These are phyloP conservation scores for Acronicta leporina DNA, from an alignment of 2,888 invertebrate genomes.

Conservation along the genomic window DNA sequence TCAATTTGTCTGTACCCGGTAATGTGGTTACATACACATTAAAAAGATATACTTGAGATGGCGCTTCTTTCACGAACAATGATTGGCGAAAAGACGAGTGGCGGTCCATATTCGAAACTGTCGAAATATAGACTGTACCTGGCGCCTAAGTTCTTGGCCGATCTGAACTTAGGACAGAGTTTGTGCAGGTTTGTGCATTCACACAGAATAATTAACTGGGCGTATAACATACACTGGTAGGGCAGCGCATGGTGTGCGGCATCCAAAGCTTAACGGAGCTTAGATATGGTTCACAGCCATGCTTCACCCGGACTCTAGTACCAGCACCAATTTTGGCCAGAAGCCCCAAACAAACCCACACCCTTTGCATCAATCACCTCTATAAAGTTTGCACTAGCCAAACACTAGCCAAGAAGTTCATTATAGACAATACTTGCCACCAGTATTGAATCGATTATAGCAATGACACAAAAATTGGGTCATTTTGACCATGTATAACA, in stretches of 20 bases:
- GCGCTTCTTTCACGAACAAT: no score
- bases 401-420: constrained; percentile 1
- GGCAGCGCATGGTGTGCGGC: no score
- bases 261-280: no score
- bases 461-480: not conserved
- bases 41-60: not conserved
- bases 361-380: not conserved
- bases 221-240: no score
- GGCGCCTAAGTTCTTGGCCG: not conserved
- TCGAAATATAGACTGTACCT: not conserved
- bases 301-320: no score
- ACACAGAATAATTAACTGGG: not conserved
- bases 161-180: not conserved
- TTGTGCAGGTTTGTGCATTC: not conserved
- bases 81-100: not conserved
- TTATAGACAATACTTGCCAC: not conserved
- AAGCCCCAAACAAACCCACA: no score
- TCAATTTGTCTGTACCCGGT: constrained; percentile 2
- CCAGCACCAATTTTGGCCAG: no score
- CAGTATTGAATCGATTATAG: constrained; percentile 4
- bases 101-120: constrained; percentile 16
- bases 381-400: not conserved
- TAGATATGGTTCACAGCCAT: no score
- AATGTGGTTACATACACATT: constrained; percentile 2
- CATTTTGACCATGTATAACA: constrained; percentile 18